These are phyloP conservation scores for Charina bottae DNA, from an alignment of 2,113 vertebrate species.

Conservation along the genomic window DNA sequence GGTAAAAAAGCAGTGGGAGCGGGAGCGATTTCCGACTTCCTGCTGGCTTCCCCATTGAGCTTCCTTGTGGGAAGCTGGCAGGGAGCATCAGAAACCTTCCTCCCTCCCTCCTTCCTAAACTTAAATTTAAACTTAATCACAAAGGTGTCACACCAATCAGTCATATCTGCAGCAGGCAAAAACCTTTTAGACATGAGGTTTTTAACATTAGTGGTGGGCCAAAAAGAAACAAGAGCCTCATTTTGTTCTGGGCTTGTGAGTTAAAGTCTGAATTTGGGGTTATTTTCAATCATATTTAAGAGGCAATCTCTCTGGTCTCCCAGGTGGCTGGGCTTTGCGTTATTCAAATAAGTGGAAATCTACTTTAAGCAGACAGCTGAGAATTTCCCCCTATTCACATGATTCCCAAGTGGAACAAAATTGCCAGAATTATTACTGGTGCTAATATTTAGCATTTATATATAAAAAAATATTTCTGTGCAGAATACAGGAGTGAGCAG, in stretches of 20 bases:
- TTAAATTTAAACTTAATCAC: too few relatives aligned
- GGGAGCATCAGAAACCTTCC: too few relatives aligned
- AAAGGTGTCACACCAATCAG: too few relatives aligned
- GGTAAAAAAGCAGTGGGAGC: too few relatives aligned
- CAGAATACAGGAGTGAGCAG: not conserved
- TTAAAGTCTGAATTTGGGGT: slow-evolving; percentile 31
- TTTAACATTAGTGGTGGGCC: too few relatives aligned
- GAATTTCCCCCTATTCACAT: not conserved
- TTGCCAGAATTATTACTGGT: slow-evolving; percentile 11
- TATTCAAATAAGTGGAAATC: slow-evolving; percentile 26
- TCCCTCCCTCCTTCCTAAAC: too few relatives aligned
- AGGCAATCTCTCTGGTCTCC: not conserved
- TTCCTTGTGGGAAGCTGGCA: too few relatives aligned
- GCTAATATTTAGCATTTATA: slow-evolving; percentile 14
- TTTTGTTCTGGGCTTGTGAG: slow-evolving; percentile 21
- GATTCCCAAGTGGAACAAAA: not conserved
- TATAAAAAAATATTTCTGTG: not conserved
- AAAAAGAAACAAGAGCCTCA: not conserved
- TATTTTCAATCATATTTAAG: slow-evolving; percentile 28
- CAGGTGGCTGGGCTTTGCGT: not conserved
- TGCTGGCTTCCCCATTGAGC: too few relatives aligned
- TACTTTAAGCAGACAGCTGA: slow-evolving; percentile 23
- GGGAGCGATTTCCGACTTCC: too few relatives aligned
- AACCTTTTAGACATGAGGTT: too few relatives aligned
- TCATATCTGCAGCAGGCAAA: too few relatives aligned